A percentile compares a stretch with the other conserved stretches of the same genome.
These are phyloP conservation scores for Larimichthys crocea DNA, from an alignment of 2,113 vertebrate species.

Conservation along the genomic window DNA sequence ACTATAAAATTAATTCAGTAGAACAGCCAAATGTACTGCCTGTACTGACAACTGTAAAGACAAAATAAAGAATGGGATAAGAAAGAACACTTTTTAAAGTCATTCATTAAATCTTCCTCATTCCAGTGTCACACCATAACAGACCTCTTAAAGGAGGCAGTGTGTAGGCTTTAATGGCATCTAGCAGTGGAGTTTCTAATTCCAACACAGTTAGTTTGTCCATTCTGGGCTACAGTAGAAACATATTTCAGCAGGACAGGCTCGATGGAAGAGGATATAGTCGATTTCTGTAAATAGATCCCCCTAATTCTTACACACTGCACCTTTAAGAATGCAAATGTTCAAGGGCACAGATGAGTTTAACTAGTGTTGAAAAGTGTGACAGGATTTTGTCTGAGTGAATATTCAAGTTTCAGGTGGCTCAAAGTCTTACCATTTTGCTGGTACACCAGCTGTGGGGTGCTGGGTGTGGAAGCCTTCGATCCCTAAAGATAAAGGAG, in stretches of 20 bases:
- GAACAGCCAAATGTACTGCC: neutral
- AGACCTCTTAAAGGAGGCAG: neutral
- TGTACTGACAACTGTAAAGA: neutral
- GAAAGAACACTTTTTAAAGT: neutral
- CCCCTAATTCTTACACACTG: no score
- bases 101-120: neutral
- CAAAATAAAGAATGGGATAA: neutral
- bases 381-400: neutral
- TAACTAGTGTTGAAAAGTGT: neutral
- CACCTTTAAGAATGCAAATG: neutral
- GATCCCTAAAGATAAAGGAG: constrained; percentile 67
- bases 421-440: constrained; percentile 90
- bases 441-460: constrained; percentile 91
- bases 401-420: neutral
- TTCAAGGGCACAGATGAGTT: neutral
- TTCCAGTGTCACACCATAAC: neutral
- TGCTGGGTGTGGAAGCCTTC: constrained; percentile 79
- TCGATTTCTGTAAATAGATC: no score
- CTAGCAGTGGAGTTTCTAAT: no score
- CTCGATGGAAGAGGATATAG: no score
- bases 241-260: no score
- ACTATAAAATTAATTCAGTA: constrained; percentile 12
- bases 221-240: no score
- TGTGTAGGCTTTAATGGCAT: no score
- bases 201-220: no score